Evolutionary conservation across 2,888 invertebrate genomes (phyloP), one percentile per base, ranked within the genome.

Genomic region (Nipponacmea schrenckii): DNA sequence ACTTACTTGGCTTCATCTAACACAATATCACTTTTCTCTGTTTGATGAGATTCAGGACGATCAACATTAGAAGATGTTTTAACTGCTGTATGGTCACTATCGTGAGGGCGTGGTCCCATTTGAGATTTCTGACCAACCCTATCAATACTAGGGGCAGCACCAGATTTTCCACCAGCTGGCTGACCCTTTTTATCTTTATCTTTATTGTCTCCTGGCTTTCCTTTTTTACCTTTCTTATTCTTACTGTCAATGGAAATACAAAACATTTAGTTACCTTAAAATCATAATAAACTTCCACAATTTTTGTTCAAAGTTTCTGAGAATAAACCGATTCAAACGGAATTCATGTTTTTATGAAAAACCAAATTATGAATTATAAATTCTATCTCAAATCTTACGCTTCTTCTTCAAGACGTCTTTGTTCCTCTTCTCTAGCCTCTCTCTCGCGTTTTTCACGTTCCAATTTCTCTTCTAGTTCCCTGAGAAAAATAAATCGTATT

Each of bases 11-110:
- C 80, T 39, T 78, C 79, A 50, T 83, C 83, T 0, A 73, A 24
- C 4, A 67, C 71, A n/a, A 73, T 74, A 70, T 85, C 85, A 77
- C 84, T 85, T 72, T 83, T 86, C 72, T 86, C 86, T 7, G 87
- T 88, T 64, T 80, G 80, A 76, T 86, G 86, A n/a, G 87, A 87
- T 70, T 87, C 88, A 7, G 88, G 87, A 26, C 88, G 75, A 64
- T 88, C 87, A 14, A 80, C 82, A 68, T 74, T 75, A 24, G 84
- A 82, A 15, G 77, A 79, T 0, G 79, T 78, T 71, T 86, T 86
- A 50, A 79, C 74, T 46, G 74, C 73, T 20, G 79, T 67, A 48
- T 86, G 83, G n/a, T 80, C 81, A n/a, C 82, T 79, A 39, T 84
- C 84, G 72, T 82, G 83, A 69, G 80, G 81, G 26, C 80, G 80